A percentile compares a stretch with the other conserved stretches of the same genome.
Conservation (phyloP, 2,888 invertebrate species). For the Teleiodes luculella region DNA sequence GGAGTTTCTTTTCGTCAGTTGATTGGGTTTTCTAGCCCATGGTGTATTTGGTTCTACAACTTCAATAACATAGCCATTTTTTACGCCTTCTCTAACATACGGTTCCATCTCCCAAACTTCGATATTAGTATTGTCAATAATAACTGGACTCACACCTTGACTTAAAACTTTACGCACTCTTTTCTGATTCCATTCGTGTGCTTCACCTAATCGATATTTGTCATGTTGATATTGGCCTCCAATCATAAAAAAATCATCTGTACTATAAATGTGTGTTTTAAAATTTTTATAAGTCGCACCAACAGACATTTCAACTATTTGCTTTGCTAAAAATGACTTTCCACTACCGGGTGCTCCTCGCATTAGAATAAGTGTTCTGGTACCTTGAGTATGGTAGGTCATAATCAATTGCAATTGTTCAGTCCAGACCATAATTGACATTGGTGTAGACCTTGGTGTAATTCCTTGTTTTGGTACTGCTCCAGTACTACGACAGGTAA, state of each 20-base stretch:
- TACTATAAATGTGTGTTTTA: slow-evolving; percentile 48
- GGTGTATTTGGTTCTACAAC: slow-evolving; percentile 88
- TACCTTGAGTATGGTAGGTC: slow-evolving; percentile 60
- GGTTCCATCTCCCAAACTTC: slow-evolving; percentile 91
- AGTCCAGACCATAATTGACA: slow-evolving; percentile 33
- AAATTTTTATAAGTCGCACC: slow-evolving; percentile 33
- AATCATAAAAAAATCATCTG: slow-evolving; percentile 57
- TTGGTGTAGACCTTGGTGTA: slow-evolving; percentile 2
- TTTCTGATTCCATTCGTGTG: slow-evolving; percentile 85
- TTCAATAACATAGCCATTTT: slow-evolving; percentile 85
- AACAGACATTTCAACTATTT: slow-evolving; percentile 60
- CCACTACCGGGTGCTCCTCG: slow-evolving; percentile 92
- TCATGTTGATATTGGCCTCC: slow-evolving; percentile 46
- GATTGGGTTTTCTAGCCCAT: slow-evolving; percentile 81
- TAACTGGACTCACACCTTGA: slow-evolving; percentile 84
- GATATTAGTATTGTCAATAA: slow-evolving; percentile 94
- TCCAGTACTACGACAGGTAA: slow-evolving; percentile 24
- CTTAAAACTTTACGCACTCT: slow-evolving; percentile 78
- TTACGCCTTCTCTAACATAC: slow-evolving; percentile 83
- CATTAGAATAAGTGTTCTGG: slow-evolving; percentile 84
- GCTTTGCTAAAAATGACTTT: slow-evolving; percentile 84
- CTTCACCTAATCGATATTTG: slow-evolving; percentile 65
- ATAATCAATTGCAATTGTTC: slow-evolving; percentile 46
- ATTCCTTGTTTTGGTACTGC: slow-evolving; percentile 28
- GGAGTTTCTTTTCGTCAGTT: slow-evolving; percentile 80